These are phyloP conservation scores for Cebidichthys violaceus DNA, from an alignment of 2,113 vertebrate species.

Conservation along the genomic window DNA sequence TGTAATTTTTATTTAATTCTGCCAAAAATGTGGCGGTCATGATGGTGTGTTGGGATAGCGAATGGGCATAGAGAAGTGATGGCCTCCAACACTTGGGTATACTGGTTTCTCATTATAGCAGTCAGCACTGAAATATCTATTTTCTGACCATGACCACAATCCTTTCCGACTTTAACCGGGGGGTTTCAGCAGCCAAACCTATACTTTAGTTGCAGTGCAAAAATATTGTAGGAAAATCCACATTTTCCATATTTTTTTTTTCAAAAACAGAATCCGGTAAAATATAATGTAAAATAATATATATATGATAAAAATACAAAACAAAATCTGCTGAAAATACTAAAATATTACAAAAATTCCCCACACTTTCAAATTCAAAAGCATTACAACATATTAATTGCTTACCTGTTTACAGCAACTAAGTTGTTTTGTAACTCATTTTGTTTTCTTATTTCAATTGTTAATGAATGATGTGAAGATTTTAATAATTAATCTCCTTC, in stretches of 20 bases:
- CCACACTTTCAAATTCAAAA: slow-evolving; percentile 12
- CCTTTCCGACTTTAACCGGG: background rate
- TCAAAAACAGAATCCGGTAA: background rate
- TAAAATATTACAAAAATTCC: background rate
- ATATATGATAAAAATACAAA: background rate
- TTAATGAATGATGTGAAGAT: slow-evolving; percentile 71
- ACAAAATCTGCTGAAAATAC: slow-evolving; percentile 1
- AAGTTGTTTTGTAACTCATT: slow-evolving; percentile 45
- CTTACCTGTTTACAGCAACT: slow-evolving; percentile 37
- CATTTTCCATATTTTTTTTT: background rate
- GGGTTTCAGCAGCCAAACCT: background rate
- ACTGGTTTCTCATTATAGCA: slow-evolving; percentile 9
- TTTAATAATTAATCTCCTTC: slow-evolving; percentile 74
- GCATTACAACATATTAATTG: slow-evolving; percentile 30
- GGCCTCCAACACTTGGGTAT: background rate
- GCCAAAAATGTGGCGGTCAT: background rate
- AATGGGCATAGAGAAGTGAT: slow-evolving; percentile 1
- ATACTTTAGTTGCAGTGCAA: background rate
- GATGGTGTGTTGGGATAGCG: background rate
- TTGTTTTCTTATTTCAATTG: slow-evolving; percentile 62
- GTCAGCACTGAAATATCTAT: background rate
- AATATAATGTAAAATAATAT: background rate
- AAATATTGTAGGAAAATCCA: background rate
- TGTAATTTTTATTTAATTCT: background rate
- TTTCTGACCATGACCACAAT: background rate